Evolutionary conservation across 2,797 vertebrate genomes (phyloP).

Genomic region (Crax fasciolata): DNA sequence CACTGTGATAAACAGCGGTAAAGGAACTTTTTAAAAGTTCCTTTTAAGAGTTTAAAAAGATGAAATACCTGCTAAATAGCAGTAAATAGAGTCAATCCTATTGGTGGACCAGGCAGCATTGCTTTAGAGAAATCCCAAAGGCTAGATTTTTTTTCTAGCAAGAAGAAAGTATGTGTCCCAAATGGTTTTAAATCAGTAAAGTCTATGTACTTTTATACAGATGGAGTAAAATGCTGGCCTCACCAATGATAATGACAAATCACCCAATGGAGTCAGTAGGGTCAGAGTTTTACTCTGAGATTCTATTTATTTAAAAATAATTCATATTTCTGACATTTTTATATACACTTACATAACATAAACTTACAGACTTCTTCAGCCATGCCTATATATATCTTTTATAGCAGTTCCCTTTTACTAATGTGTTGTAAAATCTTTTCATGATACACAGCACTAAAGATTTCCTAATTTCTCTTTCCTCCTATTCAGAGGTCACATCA

Average conservation of each 20-base stretch:
- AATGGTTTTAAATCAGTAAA: constrained; percentile 10
- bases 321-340: constrained; percentile 35
- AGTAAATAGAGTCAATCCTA: background rate
- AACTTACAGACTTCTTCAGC: constrained; percentile 9
- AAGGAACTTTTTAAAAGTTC: background rate
- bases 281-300: constrained; percentile 4
- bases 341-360: background rate
- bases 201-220: background rate
- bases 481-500: background rate
- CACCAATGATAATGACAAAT: background rate
- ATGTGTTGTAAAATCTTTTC: background rate
- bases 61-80: background rate
- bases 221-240: background rate
- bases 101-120: background rate
- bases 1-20: background rate
- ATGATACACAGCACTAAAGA: background rate
- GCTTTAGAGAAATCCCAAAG: background rate
- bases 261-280: background rate
- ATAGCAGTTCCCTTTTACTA: background rate
- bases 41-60: background rate
- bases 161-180: background rate
- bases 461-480: background rate
- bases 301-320: constrained; percentile 18
- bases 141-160: background rate
- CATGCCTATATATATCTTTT: background rate